A percentile compares a stretch with the other conserved stretches of the same genome.
Evolutionary conservation across 2,797 vertebrate species (phyloP).

Genomic region (Mormyrops attenuatus): DNA sequence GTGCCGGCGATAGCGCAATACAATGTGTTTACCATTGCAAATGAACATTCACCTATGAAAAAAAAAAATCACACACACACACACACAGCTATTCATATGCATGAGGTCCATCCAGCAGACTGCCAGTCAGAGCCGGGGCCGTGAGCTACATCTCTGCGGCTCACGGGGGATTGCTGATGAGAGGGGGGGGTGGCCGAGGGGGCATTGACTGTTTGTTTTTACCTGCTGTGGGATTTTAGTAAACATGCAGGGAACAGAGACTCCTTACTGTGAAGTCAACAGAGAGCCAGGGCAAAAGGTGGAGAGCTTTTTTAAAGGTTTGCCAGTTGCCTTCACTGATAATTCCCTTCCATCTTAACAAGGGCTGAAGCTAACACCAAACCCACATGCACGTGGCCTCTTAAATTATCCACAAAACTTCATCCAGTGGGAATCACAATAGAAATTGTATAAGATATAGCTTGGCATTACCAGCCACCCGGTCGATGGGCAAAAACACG

Average conservation of each 20-base stretch:
- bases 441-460: background rate
- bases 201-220: background rate
- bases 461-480: background rate
- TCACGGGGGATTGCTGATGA: background rate
- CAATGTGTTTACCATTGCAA: constrained; percentile 10
- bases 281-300: background rate
- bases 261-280: background rate
- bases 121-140: background rate
- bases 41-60: background rate
- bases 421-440: background rate
- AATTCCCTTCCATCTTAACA: background rate
- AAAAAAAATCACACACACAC: background rate
- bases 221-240: background rate
- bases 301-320: background rate
- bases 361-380: background rate
- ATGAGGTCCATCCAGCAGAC: background rate
- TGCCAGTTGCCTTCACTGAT: background rate
- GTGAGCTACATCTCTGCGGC: background rate
- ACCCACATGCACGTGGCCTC: background rate
- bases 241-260: background rate
- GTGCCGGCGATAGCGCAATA: background rate
- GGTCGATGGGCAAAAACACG: background rate
- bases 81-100: background rate
- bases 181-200: background rate
- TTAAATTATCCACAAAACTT: background rate